phyloP scores from a whole-genome alignment of 2,797 vertebrate species.

The Myripristis jacobus region DNA sequence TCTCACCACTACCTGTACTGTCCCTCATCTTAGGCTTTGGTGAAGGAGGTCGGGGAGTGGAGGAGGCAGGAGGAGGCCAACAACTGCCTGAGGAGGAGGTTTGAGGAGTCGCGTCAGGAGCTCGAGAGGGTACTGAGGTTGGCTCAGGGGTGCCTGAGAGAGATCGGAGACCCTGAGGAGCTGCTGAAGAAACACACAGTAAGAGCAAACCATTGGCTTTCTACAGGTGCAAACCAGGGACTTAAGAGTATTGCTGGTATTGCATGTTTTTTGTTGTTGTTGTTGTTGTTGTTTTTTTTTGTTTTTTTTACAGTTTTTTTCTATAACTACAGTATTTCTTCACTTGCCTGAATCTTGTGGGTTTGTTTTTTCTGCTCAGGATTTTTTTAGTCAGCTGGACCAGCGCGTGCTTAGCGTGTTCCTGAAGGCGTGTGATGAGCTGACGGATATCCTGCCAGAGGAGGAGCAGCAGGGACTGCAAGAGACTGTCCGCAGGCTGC shows the following conservation, averaged over 20 bases:
- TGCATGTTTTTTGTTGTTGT: no score
- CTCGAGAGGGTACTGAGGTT: conserved; percentile 92
- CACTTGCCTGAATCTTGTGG: neutral
- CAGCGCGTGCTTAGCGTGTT: conserved; percentile 94
- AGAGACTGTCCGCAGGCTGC: conserved; percentile 94
- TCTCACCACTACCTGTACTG: conserved; percentile 8
- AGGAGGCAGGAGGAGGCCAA: conserved; percentile 93
- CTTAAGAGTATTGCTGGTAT: no score
- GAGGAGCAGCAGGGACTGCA: conserved; percentile 94
- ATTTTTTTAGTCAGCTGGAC: conserved; percentile 94
- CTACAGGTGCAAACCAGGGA: conserved; percentile 1
- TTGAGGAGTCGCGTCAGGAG: conserved; percentile 95
- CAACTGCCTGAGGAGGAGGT: conserved; percentile 94
- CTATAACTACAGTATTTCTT: neutral
- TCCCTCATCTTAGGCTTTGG: conserved; percentile 85
- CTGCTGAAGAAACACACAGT: conserved; percentile 93
- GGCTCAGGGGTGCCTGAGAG: conserved; percentile 88
- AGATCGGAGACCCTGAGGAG: conserved; percentile 92
- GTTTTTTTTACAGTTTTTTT: no score
- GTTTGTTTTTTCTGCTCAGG: conserved; percentile 76
- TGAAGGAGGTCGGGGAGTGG: conserved; percentile 93
- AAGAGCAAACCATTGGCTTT: conserved; percentile 50
- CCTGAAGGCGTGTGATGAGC: conserved; percentile 96
- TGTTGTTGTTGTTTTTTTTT: no score
- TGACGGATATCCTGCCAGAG: conserved; percentile 97